Base-by-base conservation (phyloP, 2,113 vertebrate genomes). In the Gambusia affinis region DNA sequence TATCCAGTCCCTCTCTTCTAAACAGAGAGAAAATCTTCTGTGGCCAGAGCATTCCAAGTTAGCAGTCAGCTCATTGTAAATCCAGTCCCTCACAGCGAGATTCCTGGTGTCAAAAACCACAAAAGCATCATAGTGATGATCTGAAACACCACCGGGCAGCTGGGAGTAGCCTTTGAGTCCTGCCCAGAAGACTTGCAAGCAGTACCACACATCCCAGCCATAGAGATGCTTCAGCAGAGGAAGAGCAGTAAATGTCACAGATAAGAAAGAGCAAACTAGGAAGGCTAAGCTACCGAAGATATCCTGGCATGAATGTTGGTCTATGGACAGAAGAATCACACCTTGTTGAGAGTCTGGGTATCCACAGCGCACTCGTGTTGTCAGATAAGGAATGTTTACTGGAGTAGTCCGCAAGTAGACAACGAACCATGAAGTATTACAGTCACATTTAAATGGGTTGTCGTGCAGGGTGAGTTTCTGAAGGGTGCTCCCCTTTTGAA, bases 161-260 rank as follows among this genome's bases (percentile, higher is more conserved):
- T 92, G 88, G 17, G 92, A 88, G 69, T 94, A 93, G 72, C 88
- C 72, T 73, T 93, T 72, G 37, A 91, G 75, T 2, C 89, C 82
- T 14, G 96, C 94, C 91, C 94, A 94, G 22, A 95, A 63, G 64
- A 97, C 83, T 67, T 97, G 91, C 51, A 95, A 83, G 81, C 92
- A 91, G 75, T 97, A 97, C 96, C 96, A 97, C 61, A 96, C 80
- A 79, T 96, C 95, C 96, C 96, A 97, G 74, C 95, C 96, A 4
- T 95, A 97, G 6, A 96, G 92, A 31, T 95, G 95, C 67, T 95
- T 94, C 62, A 97, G 81, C 33, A 94, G 66, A 3, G 95, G 94
- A 28, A 95, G 47, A 8, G 73, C 61, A 27, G 93, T 93, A 29
- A 91, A 87, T 4, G 72, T 47, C 2, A 92, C 39, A 51, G 91